Evolutionary conservation across 1,140 invertebrate genomes (phyloP).

Genomic region (Drosophila ficusphila): DNA sequence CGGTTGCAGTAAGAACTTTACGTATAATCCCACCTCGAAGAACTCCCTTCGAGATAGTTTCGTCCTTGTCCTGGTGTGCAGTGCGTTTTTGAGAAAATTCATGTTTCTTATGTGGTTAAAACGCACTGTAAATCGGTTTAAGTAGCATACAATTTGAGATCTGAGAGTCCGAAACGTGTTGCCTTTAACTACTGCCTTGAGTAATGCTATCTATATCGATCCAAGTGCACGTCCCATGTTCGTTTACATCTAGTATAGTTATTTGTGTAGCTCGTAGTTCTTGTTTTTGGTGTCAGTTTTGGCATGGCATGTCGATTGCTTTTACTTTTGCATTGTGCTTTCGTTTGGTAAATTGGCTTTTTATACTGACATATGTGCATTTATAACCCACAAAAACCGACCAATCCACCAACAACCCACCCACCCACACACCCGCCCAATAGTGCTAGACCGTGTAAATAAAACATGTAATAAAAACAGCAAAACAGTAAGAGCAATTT

Average conservation of each 20-base stretch:
- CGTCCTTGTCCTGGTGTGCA: slow-evolving; percentile 32
- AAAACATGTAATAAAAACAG: slow-evolving; percentile 48
- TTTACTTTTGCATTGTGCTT: slow-evolving; percentile 17
- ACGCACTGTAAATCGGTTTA: slow-evolving; percentile 21
- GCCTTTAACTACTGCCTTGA: neutral
- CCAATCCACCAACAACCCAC: slow-evolving; percentile 14
- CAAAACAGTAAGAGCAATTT: slow-evolving; percentile 20
- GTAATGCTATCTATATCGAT: slow-evolving; percentile 13
- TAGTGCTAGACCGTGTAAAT: slow-evolving; percentile 63
- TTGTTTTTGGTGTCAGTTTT: slow-evolving; percentile 17
- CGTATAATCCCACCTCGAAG: slow-evolving; percentile 7
- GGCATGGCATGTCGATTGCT: slow-evolving; percentile 11
- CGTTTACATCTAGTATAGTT: slow-evolving; percentile 2
- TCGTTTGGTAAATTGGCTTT: slow-evolving; percentile 27
- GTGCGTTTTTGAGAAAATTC: slow-evolving; percentile 18
- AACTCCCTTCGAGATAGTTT: slow-evolving; percentile 4
- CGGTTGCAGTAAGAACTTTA: slow-evolving; percentile 90
- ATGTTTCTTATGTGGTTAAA: neutral
- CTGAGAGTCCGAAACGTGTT: slow-evolving; percentile 6
- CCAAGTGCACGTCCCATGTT: slow-evolving; percentile 23
- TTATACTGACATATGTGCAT: slow-evolving; percentile 31
- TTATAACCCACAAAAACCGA: slow-evolving; percentile 14
- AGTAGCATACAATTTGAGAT: slow-evolving; percentile 9
- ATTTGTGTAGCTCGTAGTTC: slow-evolving; percentile 27
- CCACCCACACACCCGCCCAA: slow-evolving; percentile 38